Percentiles rank a stretch among this genome's conserved stretches.
Conservation (phyloP, 2,797 vertebrate genomes). For the Ptychadena robeensis region DNA sequence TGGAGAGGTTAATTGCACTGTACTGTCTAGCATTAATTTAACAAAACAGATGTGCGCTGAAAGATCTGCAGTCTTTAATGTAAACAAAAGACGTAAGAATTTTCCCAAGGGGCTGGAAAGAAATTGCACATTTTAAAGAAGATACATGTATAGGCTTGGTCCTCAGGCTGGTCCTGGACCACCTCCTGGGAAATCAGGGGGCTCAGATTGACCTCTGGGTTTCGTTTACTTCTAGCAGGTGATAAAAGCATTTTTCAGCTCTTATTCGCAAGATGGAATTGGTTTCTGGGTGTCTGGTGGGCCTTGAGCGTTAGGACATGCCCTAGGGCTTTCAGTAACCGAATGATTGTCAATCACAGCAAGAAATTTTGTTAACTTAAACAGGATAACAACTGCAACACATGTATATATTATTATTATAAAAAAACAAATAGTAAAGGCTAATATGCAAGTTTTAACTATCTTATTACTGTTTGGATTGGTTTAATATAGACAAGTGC, state of each 20-base stretch:
- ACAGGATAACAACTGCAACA: background rate
- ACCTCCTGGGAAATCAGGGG: constrained; percentile 48
- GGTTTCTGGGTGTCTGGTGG: constrained; percentile 13
- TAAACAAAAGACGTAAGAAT: constrained; percentile 30
- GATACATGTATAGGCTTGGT: background rate
- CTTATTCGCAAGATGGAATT: constrained; percentile 34
- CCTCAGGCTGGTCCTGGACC: constrained; percentile 3
- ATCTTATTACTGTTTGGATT: no score
- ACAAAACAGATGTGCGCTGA: constrained; percentile 34
- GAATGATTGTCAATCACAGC: background rate
- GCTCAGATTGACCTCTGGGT: constrained; percentile 12
- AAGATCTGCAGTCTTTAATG: constrained; percentile 11
- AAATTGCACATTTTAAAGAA: background rate
- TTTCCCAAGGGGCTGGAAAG: background rate
- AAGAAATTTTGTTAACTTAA: background rate
- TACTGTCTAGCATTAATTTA: constrained; percentile 21
- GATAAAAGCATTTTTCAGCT: constrained; percentile 48
- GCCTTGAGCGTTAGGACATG: background rate
- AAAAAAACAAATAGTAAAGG: no score
- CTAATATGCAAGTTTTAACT: no score
- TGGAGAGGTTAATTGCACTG: constrained; percentile 41
- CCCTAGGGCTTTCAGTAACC: background rate
- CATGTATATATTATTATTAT: no score
- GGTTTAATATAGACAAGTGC: no score
- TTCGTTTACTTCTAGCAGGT: constrained; percentile 33